Evolutionary conservation across 92 coral and sea anemone genomes (phyloP), one percentile per base, ranked within the genome.

Genomic region (Palythoa grandiflora): DNA sequence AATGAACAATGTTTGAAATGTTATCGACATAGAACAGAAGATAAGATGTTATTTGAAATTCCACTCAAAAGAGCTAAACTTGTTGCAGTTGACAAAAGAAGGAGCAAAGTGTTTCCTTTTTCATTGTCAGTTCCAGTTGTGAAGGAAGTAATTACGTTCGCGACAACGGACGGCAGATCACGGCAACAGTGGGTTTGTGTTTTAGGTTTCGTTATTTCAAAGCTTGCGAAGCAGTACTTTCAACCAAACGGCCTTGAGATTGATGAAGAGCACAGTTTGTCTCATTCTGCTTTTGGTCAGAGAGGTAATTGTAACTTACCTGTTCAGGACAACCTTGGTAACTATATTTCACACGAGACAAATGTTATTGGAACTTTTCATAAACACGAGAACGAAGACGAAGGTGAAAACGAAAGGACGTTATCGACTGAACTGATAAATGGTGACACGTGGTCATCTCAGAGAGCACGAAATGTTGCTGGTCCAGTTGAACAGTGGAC

Each of bases 21-120:
- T 75, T 94, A 78, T 77, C 88, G 87, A 79, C 92, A 93, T 40
- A 89, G 94, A 65, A 93, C 94, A 57, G 98, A 94, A 52, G 87
- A 88, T 9, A 94, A 93, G 77, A 93, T 94, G 98, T 73, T 94
- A 72, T 94, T 94, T 73, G 94, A 94, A 80, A 91, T 94, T 59
- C 98, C 98, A 13, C 93, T 94, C 5, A 90, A 87, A 54, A 91
- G 95, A 68, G 98, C 94, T 9, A 91, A 77, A 83, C 76, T 94
- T 28, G 86, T 94, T 44, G 90, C 96, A n/a, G 91, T 93, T 12
- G 98, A 94, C 47, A 86, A 94, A 36, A 94, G 93, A 84, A 84
- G 90, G 19, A 94, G 98, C 51, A 83, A 93, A 71, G 91, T 94
- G 96, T 94, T 93, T 71, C 96, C 98, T 7, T 81, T 94, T 16